Percentiles rank a stretch among this genome's conserved stretches.
These are phyloP conservation scores for Stomorhina lunata DNA, from an alignment of 2,888 invertebrate genomes.

Conservation along the genomic window DNA sequence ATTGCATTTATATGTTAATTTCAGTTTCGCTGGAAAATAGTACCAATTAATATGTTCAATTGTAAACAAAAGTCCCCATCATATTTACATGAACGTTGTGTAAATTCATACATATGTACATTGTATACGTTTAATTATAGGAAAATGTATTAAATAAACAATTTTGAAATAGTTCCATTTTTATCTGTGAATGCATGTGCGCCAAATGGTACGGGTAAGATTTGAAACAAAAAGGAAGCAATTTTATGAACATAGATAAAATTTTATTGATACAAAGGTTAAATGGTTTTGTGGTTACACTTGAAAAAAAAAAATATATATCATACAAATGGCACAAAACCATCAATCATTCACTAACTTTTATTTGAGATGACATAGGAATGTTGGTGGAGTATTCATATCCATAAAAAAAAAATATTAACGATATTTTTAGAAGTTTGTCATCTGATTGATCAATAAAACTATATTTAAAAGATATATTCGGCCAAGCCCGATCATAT, in stretches of 20 bases:
- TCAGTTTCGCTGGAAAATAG: slow-evolving; percentile 1
- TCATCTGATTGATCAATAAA: too few relatives aligned
- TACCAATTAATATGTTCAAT: slow-evolving; percentile 16
- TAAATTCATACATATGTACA: neutral
- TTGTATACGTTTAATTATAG: neutral
- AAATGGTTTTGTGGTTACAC: neutral
- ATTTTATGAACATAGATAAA: neutral
- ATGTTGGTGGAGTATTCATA: too few relatives aligned
- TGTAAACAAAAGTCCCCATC: slow-evolving; percentile 18
- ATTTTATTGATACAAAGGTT: too few relatives aligned
- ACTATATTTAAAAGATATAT: too few relatives aligned
- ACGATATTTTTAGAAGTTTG: too few relatives aligned
- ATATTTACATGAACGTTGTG: too few relatives aligned
- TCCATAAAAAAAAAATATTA: too few relatives aligned
- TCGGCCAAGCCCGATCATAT: too few relatives aligned
- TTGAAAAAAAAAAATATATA: neutral
- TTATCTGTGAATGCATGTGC: neutral
- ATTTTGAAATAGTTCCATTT: neutral
- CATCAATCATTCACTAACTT: too few relatives aligned
- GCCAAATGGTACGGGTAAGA: neutral
- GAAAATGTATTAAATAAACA: neutral
- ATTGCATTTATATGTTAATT: slow-evolving; percentile 2
- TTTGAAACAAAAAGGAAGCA: neutral
- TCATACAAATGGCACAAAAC: neutral
- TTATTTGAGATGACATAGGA: too few relatives aligned